These are phyloP conservation scores for Synaphobranchus kaupii DNA, from an alignment of 2,797 vertebrate genomes.

Conservation along the genomic window DNA sequence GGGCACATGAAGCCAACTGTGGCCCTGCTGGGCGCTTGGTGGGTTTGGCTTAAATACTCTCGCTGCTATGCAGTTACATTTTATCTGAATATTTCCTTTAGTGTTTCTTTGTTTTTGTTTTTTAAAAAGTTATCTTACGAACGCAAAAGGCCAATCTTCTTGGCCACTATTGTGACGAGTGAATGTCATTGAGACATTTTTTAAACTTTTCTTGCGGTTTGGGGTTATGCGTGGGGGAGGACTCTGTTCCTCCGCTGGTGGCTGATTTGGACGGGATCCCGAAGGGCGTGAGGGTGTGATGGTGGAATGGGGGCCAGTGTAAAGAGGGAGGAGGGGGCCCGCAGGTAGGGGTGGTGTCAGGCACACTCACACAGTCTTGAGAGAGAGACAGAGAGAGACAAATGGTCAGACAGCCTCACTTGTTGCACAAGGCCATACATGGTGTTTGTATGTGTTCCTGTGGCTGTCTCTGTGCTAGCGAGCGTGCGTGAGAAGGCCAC, in stretches of 20 bases:
- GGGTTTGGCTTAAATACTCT: constrained; percentile 55
- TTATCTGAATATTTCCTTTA: no score
- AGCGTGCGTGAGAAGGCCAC: not conserved
- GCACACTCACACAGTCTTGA: no score
- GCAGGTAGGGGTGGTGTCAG: no score
- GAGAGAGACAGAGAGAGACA: not conserved
- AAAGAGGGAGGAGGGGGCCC: constrained; percentile 19
- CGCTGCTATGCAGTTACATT: constrained; percentile 49
- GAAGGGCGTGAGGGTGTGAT: constrained; percentile 56
- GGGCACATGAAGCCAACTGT: constrained; percentile 38
- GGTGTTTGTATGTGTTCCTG: not conserved
- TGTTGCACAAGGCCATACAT: not conserved
- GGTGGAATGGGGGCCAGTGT: constrained; percentile 21
- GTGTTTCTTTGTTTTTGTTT: no score
- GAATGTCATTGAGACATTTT: constrained; percentile 60
- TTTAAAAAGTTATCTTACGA: no score
- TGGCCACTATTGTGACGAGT: constrained; percentile 65
- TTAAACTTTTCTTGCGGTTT: not conserved
- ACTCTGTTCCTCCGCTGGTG: constrained; percentile 50
- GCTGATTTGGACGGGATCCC: constrained; percentile 62
- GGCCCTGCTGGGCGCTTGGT: constrained; percentile 54
- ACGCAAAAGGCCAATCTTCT: no score
- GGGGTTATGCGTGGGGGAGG: constrained; percentile 30
- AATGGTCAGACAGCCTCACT: not conserved
- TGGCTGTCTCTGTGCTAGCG: not conserved